Percentiles rank a stretch among this genome's conserved stretches.
These are phyloP conservation scores for Melipona quadrifasciata DNA, from an alignment of 1,140 invertebrate genomes.

Conservation along the genomic window DNA sequence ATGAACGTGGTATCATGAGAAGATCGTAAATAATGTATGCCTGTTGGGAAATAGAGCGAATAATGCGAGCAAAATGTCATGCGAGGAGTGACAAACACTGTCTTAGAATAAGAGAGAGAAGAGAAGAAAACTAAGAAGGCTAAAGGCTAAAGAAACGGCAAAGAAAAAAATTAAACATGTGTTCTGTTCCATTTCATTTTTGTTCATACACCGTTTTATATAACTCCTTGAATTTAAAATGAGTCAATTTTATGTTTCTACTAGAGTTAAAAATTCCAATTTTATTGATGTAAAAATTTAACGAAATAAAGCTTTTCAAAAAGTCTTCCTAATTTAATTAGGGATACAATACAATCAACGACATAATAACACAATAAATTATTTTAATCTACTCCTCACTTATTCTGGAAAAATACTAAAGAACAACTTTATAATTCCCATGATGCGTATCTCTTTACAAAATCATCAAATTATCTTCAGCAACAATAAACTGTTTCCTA, in stretches of 20 bases:
- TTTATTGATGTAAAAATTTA: not conserved
- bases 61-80: not conserved
- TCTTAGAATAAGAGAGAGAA: not conserved
- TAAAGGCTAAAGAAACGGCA: not conserved
- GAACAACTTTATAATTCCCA: not conserved
- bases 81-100: not conserved
- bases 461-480: not conserved
- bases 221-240: not conserved
- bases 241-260: not conserved
- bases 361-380: not conserved
- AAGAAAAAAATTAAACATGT: slow-evolving; percentile 1
- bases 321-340: not conserved
- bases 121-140: not conserved
- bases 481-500: not conserved
- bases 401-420: not conserved
- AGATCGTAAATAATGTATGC: not conserved
- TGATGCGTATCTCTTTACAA: not conserved
- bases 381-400: not conserved
- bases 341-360: not conserved
- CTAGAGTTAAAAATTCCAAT: not conserved
- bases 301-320: not conserved
- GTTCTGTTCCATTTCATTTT: not conserved
- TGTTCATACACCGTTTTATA: not conserved
- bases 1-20: not conserved
- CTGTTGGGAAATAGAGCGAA: slow-evolving; percentile 19